Evolutionary conservation across 2,113 vertebrate species (phyloP).

Genomic region (Clinocottus analis): DNA sequence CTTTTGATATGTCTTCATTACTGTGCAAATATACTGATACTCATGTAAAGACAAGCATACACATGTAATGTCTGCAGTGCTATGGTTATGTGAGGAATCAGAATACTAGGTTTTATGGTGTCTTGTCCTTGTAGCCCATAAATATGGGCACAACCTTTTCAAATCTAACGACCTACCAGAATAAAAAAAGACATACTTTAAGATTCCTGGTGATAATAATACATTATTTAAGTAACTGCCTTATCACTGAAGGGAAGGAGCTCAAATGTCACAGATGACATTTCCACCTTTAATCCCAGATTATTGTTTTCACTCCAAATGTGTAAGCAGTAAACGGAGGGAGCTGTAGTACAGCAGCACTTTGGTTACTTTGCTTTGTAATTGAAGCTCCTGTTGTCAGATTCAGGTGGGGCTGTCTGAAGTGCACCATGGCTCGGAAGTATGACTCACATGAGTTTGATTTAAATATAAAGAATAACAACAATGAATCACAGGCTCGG

Average conservation of each 20-base stretch:
- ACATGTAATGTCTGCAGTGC: not conserved
- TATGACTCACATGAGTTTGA: not conserved
- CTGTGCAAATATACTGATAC: not conserved
- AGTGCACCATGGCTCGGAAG: not conserved
- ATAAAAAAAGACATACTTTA: not conserved
- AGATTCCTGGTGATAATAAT: not conserved
- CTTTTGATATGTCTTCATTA: not conserved
- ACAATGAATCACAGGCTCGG: not conserved
- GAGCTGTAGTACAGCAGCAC: not conserved
- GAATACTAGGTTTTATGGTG: not conserved
- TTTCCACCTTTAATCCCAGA: not conserved
- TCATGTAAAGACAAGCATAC: not conserved
- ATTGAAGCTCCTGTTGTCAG: not conserved
- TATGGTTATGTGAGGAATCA: not conserved
- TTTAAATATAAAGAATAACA: slow-evolving; percentile 6
- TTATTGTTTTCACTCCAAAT: not conserved
- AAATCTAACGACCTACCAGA: not conserved
- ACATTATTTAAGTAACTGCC: not conserved
- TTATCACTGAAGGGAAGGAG: not conserved
- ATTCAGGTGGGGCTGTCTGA: not conserved
- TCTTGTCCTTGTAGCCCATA: not conserved
- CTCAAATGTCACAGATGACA: not conserved
- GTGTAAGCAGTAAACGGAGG: not conserved
- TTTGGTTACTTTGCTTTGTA: not conserved
- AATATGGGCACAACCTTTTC: not conserved